phyloP scores from a whole-genome alignment of 2,797 vertebrate species.

The Malurus leucopterus region DNA sequence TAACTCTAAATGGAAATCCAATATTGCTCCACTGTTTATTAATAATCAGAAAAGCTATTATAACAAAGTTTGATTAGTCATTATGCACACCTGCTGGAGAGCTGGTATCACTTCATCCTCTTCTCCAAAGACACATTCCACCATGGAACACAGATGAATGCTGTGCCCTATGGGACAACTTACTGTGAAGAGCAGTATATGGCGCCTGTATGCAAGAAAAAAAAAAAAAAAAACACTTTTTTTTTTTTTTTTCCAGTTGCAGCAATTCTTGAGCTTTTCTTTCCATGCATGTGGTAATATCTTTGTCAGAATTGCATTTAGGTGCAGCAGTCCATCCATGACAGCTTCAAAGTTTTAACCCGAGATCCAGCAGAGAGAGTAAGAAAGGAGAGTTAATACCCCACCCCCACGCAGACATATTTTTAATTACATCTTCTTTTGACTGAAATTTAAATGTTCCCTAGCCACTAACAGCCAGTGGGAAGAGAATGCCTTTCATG shows the following conservation, averaged over 20 bases:
- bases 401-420: fast-evolving
- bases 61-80: not conserved
- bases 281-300: not conserved
- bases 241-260: not conserved
- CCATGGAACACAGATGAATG: conserved; percentile 81
- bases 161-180: conserved; percentile 76
- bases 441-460: not conserved
- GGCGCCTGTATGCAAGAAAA: conserved; percentile 72
- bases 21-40: not conserved
- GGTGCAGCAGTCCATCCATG: not conserved
- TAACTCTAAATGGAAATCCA: not conserved
- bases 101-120: conserved; percentile 82
- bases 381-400: not conserved
- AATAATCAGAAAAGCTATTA: not conserved
- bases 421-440: not conserved
- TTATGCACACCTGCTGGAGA: conserved; percentile 79
- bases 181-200: conserved; percentile 76
- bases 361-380: not conserved
- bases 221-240: too few relatives aligned
- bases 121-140: conserved; percentile 83
- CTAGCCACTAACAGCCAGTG: not conserved
- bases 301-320: not conserved
- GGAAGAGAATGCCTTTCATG: not conserved
- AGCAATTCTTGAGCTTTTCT: not conserved
- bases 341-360: not conserved